Conservation (phyloP, 2,113 vertebrate genomes). For the Gymnocephalus cernua region DNA sequence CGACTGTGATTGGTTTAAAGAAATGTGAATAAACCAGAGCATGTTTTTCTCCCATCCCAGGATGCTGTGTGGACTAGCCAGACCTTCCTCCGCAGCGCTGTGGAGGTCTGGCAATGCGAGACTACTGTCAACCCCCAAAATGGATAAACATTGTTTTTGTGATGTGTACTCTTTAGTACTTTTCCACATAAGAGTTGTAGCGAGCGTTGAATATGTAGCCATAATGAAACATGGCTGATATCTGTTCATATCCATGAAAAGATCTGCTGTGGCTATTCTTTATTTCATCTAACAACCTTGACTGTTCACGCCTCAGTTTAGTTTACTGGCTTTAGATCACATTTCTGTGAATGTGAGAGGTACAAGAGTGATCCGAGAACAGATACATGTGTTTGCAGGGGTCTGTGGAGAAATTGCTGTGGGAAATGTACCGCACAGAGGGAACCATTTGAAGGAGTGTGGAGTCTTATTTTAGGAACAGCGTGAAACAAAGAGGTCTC, state of each 20-base stretch:
- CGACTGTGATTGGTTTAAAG: too few relatives aligned
- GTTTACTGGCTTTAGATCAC: slow-evolving; percentile 14
- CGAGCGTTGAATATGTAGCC: background rate
- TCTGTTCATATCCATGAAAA: background rate
- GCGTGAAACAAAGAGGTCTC: slow-evolving; percentile 62
- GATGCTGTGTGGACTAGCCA: too few relatives aligned
- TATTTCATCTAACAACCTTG: slow-evolving; percentile 1
- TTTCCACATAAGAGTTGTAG: background rate
- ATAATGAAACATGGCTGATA: background rate
- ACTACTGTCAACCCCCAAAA: background rate
- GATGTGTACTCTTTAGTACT: background rate
- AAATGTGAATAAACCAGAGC: too few relatives aligned
- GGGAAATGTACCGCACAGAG: slow-evolving; percentile 24
- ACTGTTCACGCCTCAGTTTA: slow-evolving; percentile 9
- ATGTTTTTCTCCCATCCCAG: too few relatives aligned
- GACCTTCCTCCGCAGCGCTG: too few relatives aligned
- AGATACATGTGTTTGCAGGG: slow-evolving; percentile 17
- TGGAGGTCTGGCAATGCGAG: too few relatives aligned
- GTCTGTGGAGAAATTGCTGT: slow-evolving; percentile 25
- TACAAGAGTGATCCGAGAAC: slow-evolving; percentile 1
- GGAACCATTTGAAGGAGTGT: slow-evolving; percentile 20
- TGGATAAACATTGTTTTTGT: background rate
- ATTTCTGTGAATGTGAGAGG: background rate
- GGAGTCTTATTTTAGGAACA: slow-evolving; percentile 53
- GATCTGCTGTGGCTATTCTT: background rate